Percentiles rank a stretch among this genome's conserved stretches.
Conservation (phyloP, 2,888 invertebrate species). For the Lochmaea crataegi region DNA sequence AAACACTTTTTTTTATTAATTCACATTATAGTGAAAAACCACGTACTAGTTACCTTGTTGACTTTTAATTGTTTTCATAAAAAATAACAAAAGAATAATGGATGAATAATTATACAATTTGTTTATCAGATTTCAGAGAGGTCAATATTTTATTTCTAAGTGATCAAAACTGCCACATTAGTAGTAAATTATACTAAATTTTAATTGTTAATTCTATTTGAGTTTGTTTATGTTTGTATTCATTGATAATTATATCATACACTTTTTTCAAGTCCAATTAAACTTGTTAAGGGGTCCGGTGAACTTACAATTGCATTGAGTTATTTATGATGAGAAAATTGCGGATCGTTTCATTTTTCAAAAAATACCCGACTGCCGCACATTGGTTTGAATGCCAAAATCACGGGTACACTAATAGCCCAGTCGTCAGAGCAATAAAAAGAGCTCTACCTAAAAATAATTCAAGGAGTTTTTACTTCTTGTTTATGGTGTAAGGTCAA, state of each 20-base stretch:
- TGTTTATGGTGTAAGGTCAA: no score
- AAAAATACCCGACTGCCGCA: no score
- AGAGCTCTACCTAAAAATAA: no score
- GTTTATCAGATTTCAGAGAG: constrained; percentile 45
- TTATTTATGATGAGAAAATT: no score
- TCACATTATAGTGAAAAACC: constrained; percentile 34
- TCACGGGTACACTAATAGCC: no score
- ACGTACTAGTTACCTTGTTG: constrained; percentile 38
- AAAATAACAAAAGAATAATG: constrained; percentile 41
- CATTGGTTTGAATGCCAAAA: no score
- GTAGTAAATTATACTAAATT: constrained; percentile 19
- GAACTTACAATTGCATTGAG: no score
- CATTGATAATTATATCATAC: constrained; percentile 13
- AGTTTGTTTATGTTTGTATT: constrained; percentile 34
- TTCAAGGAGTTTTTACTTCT: no score
- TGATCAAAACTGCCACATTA: constrained; percentile 43
- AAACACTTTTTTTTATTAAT: constrained; percentile 17
- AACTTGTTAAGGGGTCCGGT: no score
- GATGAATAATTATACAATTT: constrained; percentile 43
- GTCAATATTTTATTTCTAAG: constrained; percentile 44
- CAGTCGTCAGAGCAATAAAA: no score
- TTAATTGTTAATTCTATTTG: constrained; percentile 21
- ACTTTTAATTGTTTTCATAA: constrained; percentile 32
- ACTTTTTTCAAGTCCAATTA: no score
- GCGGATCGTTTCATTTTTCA: no score